These are phyloP conservation scores for Pipra filicauda DNA, from an alignment of 2,113 vertebrate species.

Conservation along the genomic window DNA sequence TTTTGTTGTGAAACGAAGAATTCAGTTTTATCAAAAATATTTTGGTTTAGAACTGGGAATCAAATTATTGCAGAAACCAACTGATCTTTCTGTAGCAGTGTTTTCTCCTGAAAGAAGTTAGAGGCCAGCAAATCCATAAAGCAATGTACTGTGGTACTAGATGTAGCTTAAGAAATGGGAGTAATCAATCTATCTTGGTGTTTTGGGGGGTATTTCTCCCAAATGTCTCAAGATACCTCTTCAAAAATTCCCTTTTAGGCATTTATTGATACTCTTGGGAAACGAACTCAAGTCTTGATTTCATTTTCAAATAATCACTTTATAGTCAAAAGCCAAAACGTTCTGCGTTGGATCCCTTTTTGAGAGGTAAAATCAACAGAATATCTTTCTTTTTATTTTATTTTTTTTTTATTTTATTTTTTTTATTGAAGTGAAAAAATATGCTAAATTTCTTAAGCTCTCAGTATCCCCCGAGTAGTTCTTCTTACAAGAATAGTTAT, in stretches of 20 bases:
- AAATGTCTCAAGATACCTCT: not conserved
- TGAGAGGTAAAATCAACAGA: not conserved
- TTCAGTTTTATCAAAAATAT: not conserved
- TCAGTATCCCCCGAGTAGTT: not conserved
- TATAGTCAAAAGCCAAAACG: not conserved
- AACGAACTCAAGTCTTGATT: not conserved
- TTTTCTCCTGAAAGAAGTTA: not conserved
- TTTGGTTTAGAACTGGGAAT: not conserved
- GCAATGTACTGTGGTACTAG: not conserved
- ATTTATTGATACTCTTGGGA: not conserved
- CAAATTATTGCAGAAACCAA: not conserved
- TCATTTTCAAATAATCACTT: not conserved
- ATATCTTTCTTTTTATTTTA: not conserved
- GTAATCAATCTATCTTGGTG: not conserved
- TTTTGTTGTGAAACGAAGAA: not conserved
- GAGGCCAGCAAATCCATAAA: not conserved
- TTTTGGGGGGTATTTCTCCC: not conserved
- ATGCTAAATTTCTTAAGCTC: not conserved
- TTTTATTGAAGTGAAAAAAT: not conserved
- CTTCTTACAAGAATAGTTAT: not conserved
- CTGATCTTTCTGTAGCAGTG: not conserved
- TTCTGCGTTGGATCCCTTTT: not conserved
- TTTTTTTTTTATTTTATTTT: no score
- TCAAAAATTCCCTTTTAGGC: not conserved
- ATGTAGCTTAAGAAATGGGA: not conserved